Percentiles rank a stretch among this genome's conserved stretches.
These are phyloP conservation scores for Minunthozetes semirufus DNA, from an alignment of 2,888 invertebrate genomes.

Conservation along the genomic window DNA sequence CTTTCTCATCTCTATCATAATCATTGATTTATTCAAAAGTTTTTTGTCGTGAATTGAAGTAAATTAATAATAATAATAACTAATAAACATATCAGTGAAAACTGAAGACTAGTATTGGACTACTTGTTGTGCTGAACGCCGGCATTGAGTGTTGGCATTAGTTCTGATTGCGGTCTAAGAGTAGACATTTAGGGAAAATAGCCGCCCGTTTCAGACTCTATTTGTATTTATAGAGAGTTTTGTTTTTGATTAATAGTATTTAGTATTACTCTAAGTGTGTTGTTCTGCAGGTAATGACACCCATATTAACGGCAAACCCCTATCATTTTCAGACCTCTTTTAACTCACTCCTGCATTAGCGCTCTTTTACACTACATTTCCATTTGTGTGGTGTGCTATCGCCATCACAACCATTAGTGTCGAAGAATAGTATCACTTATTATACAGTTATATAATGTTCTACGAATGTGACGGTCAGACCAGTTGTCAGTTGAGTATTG, in stretches of 20 bases:
- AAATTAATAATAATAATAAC: not conserved
- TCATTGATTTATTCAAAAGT: not conserved
- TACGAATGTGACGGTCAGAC: not conserved
- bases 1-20: not conserved
- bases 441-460: not conserved
- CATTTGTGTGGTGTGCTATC: slow-evolving; percentile 16
- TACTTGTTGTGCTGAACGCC: slow-evolving; percentile 4
- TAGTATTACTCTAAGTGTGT: not conserved
- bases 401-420: slow-evolving; percentile 4
- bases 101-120: not conserved
- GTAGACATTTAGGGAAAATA: not conserved
- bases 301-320: slow-evolving; percentile 26
- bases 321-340: slow-evolving; percentile 13
- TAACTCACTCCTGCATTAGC: not conserved
- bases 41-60: not conserved
- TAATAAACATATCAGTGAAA: not conserved
- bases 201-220: not conserved
- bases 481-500: not conserved
- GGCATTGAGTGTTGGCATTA: slow-evolving; percentile 1
- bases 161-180: not conserved
- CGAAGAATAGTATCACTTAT: not conserved
- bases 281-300: slow-evolving; percentile 15
- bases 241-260: slow-evolving; percentile 25
- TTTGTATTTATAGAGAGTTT: not conserved
- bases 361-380: slow-evolving; percentile 10